Evolutionary conservation across 2,113 vertebrate species (phyloP).

Genomic region (Gymnogyps californianus): DNA sequence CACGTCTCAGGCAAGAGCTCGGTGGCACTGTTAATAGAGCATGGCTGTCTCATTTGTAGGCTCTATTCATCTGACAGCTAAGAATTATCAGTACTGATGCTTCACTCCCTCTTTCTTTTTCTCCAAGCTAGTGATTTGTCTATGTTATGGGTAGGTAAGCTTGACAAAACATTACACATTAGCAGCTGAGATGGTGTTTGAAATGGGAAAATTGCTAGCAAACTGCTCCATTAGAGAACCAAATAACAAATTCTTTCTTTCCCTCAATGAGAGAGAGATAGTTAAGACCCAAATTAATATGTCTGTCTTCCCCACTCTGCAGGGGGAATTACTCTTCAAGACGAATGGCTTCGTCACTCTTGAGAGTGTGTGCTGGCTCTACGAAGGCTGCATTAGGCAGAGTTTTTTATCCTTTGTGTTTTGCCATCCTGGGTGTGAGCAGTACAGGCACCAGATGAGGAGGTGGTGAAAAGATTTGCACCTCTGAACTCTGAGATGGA

Average conservation of each 20-base stretch:
- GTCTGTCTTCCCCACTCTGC: conserved; percentile 60
- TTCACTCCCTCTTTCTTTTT: conserved; percentile 26
- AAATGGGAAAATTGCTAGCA: conserved; percentile 75
- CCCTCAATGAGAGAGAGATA: conserved; percentile 63
- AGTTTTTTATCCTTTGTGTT: neutral
- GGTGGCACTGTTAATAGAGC: conserved; percentile 56
- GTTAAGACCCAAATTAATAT: conserved; percentile 72
- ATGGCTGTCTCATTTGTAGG: conserved; percentile 67
- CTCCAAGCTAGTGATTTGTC: conserved; percentile 73
- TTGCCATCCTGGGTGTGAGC: conserved; percentile 14
- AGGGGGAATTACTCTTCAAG: conserved; percentile 69
- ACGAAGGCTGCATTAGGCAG: neutral
- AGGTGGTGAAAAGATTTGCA: conserved; percentile 44
- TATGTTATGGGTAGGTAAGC: conserved; percentile 74
- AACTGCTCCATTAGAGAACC: conserved; percentile 73
- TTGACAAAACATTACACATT: conserved; percentile 77
- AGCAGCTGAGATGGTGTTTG: conserved; percentile 73
- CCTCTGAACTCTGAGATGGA: conserved; percentile 50
- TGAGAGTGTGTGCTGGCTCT: conserved; percentile 7
- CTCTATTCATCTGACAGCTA: conserved; percentile 64
- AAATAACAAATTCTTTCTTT: conserved; percentile 73
- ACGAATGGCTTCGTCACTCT: conserved; percentile 49
- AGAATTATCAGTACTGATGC: conserved; percentile 66
- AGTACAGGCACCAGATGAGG: neutral
- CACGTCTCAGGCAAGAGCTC: conserved; percentile 1